Evolutionary conservation across 2,797 vertebrate genomes (phyloP).

Genomic region (Epinephelus coioides): DNA sequence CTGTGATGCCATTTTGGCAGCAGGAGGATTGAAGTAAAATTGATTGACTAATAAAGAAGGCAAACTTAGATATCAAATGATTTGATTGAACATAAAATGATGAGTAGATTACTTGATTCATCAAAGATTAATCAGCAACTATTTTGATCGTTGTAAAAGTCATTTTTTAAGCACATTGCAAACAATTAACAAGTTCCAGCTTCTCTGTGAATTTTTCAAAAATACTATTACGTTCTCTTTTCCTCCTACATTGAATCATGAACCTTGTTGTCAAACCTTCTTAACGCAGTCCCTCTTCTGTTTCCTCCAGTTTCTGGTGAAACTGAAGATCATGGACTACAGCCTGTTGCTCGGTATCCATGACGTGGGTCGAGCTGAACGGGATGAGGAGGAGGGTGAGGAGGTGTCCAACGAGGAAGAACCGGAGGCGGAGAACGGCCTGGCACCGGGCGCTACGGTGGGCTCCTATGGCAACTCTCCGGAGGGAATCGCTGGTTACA

Average conservation of each 20-base stretch:
- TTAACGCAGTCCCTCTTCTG: neutral
- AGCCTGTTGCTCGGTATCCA: conserved; percentile 95
- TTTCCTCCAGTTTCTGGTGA: conserved; percentile 90
- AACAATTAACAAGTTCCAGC: too few relatives aligned
- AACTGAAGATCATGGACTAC: conserved; percentile 97
- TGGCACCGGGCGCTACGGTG: conserved; percentile 65
- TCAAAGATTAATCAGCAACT: neutral
- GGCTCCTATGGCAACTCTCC: conserved; percentile 93
- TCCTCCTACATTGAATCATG: neutral
- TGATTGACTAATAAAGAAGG: neutral
- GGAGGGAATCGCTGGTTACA: conserved; percentile 91
- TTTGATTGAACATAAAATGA: neutral
- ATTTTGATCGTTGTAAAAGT: neutral
- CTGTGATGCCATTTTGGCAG: conserved; percentile 16
- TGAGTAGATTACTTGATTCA: neutral
- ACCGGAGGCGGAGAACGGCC: conserved; percentile 82
- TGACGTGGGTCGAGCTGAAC: conserved; percentile 88
- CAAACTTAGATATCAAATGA: neutral
- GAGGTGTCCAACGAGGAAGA: conserved; percentile 87
- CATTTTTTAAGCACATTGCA: too few relatives aligned
- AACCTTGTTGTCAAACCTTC: neutral
- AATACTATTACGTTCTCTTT: neutral
- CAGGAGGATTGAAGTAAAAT: neutral
- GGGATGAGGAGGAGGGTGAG: conserved; percentile 91
- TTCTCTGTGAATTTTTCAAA: too few relatives aligned